Conservation (phyloP, 1,140 invertebrate species). For the Eubasilissa regina region DNA sequence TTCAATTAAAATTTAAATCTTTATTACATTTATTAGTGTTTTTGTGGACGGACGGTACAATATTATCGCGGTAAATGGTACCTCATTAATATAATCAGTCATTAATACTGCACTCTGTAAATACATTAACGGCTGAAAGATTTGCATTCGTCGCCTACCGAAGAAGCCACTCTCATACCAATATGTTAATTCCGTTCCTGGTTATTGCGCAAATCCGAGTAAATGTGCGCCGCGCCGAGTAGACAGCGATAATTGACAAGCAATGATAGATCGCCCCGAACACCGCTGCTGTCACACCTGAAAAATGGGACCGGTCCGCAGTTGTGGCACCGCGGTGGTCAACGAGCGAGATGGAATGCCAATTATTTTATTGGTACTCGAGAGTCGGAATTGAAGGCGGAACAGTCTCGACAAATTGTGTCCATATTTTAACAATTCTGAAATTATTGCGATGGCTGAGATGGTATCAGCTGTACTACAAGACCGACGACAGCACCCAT, state of each 20-base stretch:
- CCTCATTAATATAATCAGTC: too few relatives aligned
- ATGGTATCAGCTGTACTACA: too few relatives aligned
- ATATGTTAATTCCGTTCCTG: constrained; percentile 27
- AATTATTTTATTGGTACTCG: constrained; percentile 19
- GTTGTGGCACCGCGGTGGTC: constrained; percentile 15
- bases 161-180: constrained; percentile 24
- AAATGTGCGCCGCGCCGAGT: constrained; percentile 12
- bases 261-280: constrained; percentile 50
- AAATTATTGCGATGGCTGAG: not conserved
- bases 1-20: too few relatives aligned
- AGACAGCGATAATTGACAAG: constrained; percentile 56
- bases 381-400: too few relatives aligned
- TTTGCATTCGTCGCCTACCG: constrained; percentile 25
- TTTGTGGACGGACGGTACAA: too few relatives aligned
- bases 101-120: too few relatives aligned
- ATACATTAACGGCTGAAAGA: not conserved
- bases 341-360: constrained; percentile 9
- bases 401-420: constrained; percentile 19
- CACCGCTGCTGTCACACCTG: constrained; percentile 23
- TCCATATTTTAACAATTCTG: constrained; percentile 9
- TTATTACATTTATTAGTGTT: too few relatives aligned
- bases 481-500: too few relatives aligned
- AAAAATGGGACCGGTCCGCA: constrained; percentile 34
- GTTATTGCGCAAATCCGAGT: constrained; percentile 16
- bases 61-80: too few relatives aligned